Evolutionary conservation across 2,113 vertebrate species (phyloP).

Genomic region (Chaetorhynchus papuensis): DNA sequence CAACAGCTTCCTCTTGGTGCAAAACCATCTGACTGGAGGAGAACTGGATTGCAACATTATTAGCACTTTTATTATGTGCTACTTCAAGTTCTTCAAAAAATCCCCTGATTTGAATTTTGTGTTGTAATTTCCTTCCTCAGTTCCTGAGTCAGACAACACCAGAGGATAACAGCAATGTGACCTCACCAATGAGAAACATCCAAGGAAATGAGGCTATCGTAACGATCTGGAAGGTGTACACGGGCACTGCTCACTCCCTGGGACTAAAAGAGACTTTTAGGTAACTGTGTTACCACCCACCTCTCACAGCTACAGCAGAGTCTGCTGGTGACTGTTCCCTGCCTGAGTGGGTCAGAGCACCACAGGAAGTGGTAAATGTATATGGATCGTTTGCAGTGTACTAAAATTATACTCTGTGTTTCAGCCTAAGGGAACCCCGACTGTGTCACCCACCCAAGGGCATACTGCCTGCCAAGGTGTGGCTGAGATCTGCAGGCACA

Average conservation of each 20-base stretch:
- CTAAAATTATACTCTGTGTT: not conserved
- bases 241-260: not conserved
- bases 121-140: constrained; percentile 26
- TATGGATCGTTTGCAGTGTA: not conserved
- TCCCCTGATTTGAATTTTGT: not conserved
- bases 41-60: constrained; percentile 27
- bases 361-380: not conserved
- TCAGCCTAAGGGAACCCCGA: not conserved
- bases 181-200: not conserved
- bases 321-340: not conserved
- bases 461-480: not conserved
- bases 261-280: not conserved
- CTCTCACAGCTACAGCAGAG: not conserved
- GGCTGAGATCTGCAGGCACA: not conserved
- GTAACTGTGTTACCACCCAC: not conserved
- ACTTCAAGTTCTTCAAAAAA: constrained; percentile 22
- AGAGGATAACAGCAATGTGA: not conserved
- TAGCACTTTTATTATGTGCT: constrained; percentile 41
- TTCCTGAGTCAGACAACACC: not conserved
- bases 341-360: not conserved
- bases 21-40: constrained; percentile 24
- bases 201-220: not conserved
- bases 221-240: not conserved
- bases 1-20: constrained; percentile 29
- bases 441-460: not conserved